These are phyloP conservation scores for Labeo rohita DNA, from an alignment of 2,113 vertebrate species.

Conservation along the genomic window DNA sequence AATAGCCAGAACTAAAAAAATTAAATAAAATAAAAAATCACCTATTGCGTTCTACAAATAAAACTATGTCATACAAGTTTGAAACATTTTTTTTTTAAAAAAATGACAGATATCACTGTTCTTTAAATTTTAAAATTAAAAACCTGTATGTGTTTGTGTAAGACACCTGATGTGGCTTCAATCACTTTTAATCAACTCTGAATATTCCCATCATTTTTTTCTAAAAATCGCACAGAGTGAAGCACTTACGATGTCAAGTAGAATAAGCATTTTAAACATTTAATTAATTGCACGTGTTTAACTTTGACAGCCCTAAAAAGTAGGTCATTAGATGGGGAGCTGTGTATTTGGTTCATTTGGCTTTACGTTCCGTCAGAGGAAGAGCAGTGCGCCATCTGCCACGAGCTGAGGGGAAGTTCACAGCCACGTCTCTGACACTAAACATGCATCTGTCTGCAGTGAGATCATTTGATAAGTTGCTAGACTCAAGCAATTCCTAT, in stretches of 20 bases:
- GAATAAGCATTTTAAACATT: neutral
- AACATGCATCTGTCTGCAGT: constrained; percentile 15
- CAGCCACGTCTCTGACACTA: neutral
- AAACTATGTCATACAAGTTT: neutral
- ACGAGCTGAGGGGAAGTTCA: neutral
- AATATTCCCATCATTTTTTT: neutral
- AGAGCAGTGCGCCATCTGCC: constrained; percentile 18
- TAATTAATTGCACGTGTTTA: neutral
- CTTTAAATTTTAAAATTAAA: neutral
- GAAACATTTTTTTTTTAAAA: neutral
- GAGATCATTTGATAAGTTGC: neutral
- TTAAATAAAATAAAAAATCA: neutral
- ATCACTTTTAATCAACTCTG: neutral
- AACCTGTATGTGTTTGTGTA: neutral
- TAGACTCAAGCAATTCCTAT: constrained; percentile 17
- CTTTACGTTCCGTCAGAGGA: neutral
- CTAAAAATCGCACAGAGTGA: neutral
- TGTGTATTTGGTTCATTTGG: neutral
- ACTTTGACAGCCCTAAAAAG: constrained; percentile 18
- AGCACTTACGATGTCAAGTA: neutral
- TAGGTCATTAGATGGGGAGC: constrained; percentile 24
- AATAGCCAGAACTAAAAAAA: neutral
- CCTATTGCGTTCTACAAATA: neutral
- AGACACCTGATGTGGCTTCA: neutral
- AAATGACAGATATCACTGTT: neutral